Base-by-base conservation (phyloP, 1,140 invertebrate genomes). In the Bradynema listronoti region DNA sequence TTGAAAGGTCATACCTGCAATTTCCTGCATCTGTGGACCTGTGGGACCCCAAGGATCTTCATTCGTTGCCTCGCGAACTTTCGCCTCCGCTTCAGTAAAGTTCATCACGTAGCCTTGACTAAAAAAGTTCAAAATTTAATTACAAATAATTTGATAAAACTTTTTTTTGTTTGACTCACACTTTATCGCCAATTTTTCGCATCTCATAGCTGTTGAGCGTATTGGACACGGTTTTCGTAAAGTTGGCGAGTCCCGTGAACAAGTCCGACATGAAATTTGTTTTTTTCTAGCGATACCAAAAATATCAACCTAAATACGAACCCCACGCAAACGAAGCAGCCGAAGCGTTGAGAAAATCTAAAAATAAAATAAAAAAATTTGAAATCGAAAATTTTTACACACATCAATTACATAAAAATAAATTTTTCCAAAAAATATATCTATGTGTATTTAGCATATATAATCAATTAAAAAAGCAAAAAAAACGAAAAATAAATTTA, bases 81-180 rank as follows among this genome's bases (percentile, higher is more conserved):
- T 97, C 11, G 90, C 89, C 79, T 98, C 94, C 27, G 92, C 88
- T 81, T 98, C 94, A 39, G 94, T 96, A 80, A 97, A 98, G 82
- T 98, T 98, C 92, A 98, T 97, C 39, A 99, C 92, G 71, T 97
- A 91, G 84, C 98, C 97, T 72, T 94, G 96, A 69, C 92, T 96
- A 79, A 58, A 73, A 55, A 52, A 1, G 32, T 11, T 47, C 45
- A 47, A 9, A 9, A 47, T 22, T 11, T 11, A 11, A 39, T 11
- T 55, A 41, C 51, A 52, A 43, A 49, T 49, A 22, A 0, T 19
- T 33, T 29, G 41, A 52, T 7, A 22, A 22, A 14, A 30, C 16
- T 51, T 2, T 30, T 4, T 19, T 42, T 61, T n/a, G n/a, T n/a
- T 32, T n/a, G 25, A 69, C 73, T 54, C 58, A 74, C 75, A 76